A percentile compares a stretch with the other conserved stretches of the same genome.
Evolutionary conservation across 92 coral and sea anemone genomes (phyloP).

Genomic region (Metridium senile): DNA sequence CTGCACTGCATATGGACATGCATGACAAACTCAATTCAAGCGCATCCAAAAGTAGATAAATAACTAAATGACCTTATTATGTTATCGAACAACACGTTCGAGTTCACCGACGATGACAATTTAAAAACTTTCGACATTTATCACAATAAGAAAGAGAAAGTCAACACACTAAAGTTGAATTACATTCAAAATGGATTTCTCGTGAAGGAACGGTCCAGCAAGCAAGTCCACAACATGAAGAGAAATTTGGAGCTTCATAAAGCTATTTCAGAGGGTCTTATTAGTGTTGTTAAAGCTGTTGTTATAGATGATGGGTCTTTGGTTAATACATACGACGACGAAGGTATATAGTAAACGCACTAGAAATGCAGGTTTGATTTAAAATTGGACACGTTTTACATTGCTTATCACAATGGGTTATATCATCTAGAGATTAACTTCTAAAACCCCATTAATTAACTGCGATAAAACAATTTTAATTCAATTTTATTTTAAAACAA

Average conservation of each 20-base stretch:
- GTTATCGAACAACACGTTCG: slow-evolving; percentile 1
- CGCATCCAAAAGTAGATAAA: too few species aligned
- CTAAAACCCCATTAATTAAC: background rate
- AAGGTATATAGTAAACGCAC: too few species aligned
- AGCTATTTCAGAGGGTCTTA: slow-evolving; percentile 15
- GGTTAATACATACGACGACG: slow-evolving; percentile 7
- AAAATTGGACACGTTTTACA: too few species aligned
- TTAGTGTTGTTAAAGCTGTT: slow-evolving; percentile 12
- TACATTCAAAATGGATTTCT: slow-evolving; percentile 6
- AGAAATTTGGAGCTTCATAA: background rate
- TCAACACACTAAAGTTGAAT: background rate
- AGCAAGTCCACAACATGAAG: too few species aligned
- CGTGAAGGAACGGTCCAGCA: background rate
- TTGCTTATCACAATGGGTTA: too few species aligned
- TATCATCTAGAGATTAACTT: background rate
- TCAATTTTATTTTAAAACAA: too few species aligned
- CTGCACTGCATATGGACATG: too few species aligned
- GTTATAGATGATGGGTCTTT: slow-evolving; percentile 9
- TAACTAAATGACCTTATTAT: too few species aligned
- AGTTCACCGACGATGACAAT: slow-evolving; percentile 1
- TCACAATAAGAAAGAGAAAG: background rate
- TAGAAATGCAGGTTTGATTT: too few species aligned
- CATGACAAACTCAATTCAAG: too few species aligned
- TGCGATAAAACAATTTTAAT: too few species aligned
- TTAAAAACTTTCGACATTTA: background rate